These are phyloP conservation scores for Metridium senile DNA, from an alignment of 92 coral and sea anemone genomes.

Conservation along the genomic window DNA sequence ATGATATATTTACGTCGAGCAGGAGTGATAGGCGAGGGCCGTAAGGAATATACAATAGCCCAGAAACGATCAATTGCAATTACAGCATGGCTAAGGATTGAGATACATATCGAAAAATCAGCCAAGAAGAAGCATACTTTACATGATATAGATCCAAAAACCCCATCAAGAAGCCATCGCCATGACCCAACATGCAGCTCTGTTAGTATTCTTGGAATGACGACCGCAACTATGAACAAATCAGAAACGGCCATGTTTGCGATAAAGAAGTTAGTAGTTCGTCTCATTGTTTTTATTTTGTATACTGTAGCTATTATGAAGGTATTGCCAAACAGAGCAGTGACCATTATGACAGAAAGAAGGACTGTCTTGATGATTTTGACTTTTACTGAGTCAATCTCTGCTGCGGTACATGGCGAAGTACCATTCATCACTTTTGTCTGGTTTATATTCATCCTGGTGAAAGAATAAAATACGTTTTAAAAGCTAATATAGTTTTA, in stretches of 20 bases:
- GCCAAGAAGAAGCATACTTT: constrained; percentile 15
- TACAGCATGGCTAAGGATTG: constrained; percentile 32
- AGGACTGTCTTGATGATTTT: constrained; percentile 33
- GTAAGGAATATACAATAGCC: constrained; percentile 39
- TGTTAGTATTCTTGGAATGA: constrained; percentile 23
- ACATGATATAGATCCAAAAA: constrained; percentile 23
- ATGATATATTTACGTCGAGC: constrained; percentile 21
- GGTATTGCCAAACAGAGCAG: constrained; percentile 28
- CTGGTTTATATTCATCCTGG: neutral
- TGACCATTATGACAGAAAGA: constrained; percentile 11
- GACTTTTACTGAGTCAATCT: constrained; percentile 17
- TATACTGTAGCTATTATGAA: constrained; percentile 20
- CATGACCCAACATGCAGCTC: constrained; percentile 20
- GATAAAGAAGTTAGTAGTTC: constrained; percentile 38
- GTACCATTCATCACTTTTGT: neutral
- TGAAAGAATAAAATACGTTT: neutral
- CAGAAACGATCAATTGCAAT: constrained; percentile 46
- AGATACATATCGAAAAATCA: constrained; percentile 11
- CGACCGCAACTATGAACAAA: constrained; percentile 13
- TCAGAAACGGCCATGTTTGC: constrained; percentile 48
- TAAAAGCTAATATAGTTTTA: neutral
- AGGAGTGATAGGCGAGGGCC: constrained; percentile 24
- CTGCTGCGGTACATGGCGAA: neutral
- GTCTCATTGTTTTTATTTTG: constrained; percentile 25
- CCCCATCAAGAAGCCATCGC: constrained; percentile 33